Base-by-base conservation (phyloP, 1,140 invertebrate species). In the Drosophila setifemur region DNA sequence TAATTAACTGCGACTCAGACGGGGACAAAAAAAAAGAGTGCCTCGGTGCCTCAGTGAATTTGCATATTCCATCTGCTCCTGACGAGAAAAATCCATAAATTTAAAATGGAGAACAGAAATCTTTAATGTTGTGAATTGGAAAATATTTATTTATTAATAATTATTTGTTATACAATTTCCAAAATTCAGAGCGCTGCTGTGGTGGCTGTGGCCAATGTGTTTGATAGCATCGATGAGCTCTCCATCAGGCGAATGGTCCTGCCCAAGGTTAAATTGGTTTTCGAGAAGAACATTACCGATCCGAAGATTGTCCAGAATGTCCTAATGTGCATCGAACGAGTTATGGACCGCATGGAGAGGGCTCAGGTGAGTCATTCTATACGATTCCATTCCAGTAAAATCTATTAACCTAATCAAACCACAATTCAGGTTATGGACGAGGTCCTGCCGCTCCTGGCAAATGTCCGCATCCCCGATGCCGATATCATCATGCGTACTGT, bases 371-470 rank as follows among this genome's bases (percentile, higher is more conserved):
- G 66, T 69, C 25, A 11, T 19, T 0, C 2, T 1, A 11, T 5
- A 7, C 4, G 9, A 9, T 18, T 2, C 6, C 6, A 4, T 16
- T 4, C 8, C 4, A 3, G 4, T 3, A 1, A 43, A 25, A 0
- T 5, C 3, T n/a, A 1, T 12, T 19, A 21, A 23, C n/a, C n/a
- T n/a, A n/a, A n/a, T n/a, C n/a, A n/a, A n/a, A n/a, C n/a, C n/a
- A n/a, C n/a, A n/a, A 9, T 8, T 35, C 25, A 93, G 79, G 97
- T 99, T 40, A 94, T 98, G 63, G 97, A 98, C 73, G 96, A 98
- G 69, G 96, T 99, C 0, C 92, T 99, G 66, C 97, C 97, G 0
- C 93, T 98, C 50, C 92, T 99, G n/a, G 95, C 95, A 63, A 95
- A 96, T 66, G 96, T 97, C 48, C 93, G 95, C 37, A 93, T 98